Evolutionary conservation across 2,797 vertebrate genomes (phyloP), one percentile per base, ranked within the genome.

Genomic region (Enteromius trimaculatus): DNA sequence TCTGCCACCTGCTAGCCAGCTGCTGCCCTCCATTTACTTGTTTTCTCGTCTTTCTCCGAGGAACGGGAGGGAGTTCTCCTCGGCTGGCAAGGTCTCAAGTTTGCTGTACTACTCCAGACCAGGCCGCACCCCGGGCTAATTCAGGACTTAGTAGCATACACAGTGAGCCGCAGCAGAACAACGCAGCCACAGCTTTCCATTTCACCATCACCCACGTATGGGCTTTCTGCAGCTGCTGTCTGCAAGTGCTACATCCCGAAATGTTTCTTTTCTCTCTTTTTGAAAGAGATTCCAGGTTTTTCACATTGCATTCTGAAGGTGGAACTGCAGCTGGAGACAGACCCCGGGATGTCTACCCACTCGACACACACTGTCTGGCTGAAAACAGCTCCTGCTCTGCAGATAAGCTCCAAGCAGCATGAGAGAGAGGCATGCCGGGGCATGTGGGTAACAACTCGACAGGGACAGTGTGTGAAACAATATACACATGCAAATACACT

Each of bases 1-100:
- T 79, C 66, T 88, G 87, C 92, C 94, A 95, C 94, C 93, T 95
- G 95, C 92, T 51, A 74, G 87, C 89, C 95, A 95, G 93, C 94
- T 95, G 95, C 88, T 83, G 42, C 77, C 66, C 65, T 80, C 79
- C 58, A 39, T 70, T 74, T 47, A 82, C 62, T 68, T 31, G 23
- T 58, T 58, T 44, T 62, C 17, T 66, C 21, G 26, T 37, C 34
- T 82, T 49, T 77, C 69, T 84, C 77, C 37, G 26, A 13, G 16
- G 53, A 53, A 64, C 68, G n/a, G 66, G 64, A 70, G 47, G 68
- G 72, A 84, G 82, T 74, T 42, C 83, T 86, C 75, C 84, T 68
- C 42, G 17, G 39, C 86, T 77, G 87, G 81, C 87, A 75, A 65
- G 23, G 58, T 72, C 77, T 76, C 68, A 66, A 84, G 62, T 82